Base-by-base conservation (phyloP, 1,140 invertebrate species). In the Gryllus bimaculatus region DNA sequence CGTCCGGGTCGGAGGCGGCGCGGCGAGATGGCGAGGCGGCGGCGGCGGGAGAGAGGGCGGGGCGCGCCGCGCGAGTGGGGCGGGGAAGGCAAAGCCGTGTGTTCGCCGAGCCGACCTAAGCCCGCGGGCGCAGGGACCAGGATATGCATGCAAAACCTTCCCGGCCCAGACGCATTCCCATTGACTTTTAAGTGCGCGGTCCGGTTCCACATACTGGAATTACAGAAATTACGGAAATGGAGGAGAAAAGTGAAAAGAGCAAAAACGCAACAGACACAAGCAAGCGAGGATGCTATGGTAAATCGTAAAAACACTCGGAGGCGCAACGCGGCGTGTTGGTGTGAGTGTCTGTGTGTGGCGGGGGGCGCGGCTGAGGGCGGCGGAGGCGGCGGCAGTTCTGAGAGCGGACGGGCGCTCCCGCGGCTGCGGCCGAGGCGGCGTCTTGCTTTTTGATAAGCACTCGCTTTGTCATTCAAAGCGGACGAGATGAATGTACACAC, bases 201-300 rank as follows among this genome's bases (percentile, higher is more conserved):
- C 7, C 54, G 54, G 54, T 66, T 66, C 7, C 54, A 1, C 2
- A 1, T 66, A 66, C 54, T 66, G 54, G 54, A 66, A 66, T 66
- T 66, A 66, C n/a, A n/a, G n/a, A 66, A 7, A 1, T 66, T 66
- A 66, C 54, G 54, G 54, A 66, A 66, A 66, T 66, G 54, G 54
- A 66, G 54, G 54, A 66, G 54, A 66, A 66, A 66, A 66, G 54
- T 66, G 54, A 66, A 66, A 66, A 66, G 54, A 66, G 54, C 54
- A 66, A 66, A n/a, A 66, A 66, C 54, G 54, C 7, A 66, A n/a
- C n/a, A 66, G 54, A 66, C 54, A 66, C 54, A 66, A 66, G 7
- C 2, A 66, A 66, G 54, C 54, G 54, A 66, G 54, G 54, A n/a
- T 66, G 54, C 54, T 66, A 66, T 66, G 54, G 54, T 66, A 66